Percentiles rank a stretch among this genome's conserved stretches.
phyloP scores from a whole-genome alignment of 1,140 invertebrate genomes.

The Ceratosolen fusciceps region DNA sequence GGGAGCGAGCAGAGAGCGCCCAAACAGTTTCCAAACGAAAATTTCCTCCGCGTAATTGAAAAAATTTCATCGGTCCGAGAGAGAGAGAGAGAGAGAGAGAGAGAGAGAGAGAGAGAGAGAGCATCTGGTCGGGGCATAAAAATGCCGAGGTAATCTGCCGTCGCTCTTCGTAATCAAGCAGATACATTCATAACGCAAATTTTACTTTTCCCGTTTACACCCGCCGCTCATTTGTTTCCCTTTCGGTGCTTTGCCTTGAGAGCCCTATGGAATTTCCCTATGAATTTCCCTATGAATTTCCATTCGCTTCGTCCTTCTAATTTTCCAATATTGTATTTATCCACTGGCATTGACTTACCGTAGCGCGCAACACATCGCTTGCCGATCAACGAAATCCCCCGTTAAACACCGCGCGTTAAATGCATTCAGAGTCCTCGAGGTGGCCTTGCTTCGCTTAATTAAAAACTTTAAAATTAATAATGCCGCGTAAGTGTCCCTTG shows the following conservation, averaged over 20 bases:
- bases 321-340: slow-evolving; percentile 17
- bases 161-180: slow-evolving; percentile 37
- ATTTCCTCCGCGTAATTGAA: slow-evolving; percentile 37
- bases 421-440: too few species aligned
- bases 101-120: slow-evolving; percentile 24
- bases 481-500: too few species aligned
- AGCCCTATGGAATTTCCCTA: too few species aligned
- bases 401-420: too few species aligned
- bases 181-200: slow-evolving; percentile 36
- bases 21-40: slow-evolving; percentile 8
- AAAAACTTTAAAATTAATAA: too few species aligned
- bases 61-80: slow-evolving; percentile 45
- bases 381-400: too few species aligned
- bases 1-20: not conserved
- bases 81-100: slow-evolving; percentile 28
- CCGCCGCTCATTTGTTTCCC: not conserved
- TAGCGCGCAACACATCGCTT: too few species aligned
- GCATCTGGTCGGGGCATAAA: slow-evolving; percentile 60
- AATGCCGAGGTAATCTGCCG: slow-evolving; percentile 27
- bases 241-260: not conserved
- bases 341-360: not conserved
- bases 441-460: too few species aligned
- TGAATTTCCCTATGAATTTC: too few species aligned
- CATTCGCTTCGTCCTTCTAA: slow-evolving; percentile 5
- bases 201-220: slow-evolving; percentile 15